phyloP scores from a whole-genome alignment of 2,113 vertebrate genomes.

The Oreotrochilus melanogaster region DNA sequence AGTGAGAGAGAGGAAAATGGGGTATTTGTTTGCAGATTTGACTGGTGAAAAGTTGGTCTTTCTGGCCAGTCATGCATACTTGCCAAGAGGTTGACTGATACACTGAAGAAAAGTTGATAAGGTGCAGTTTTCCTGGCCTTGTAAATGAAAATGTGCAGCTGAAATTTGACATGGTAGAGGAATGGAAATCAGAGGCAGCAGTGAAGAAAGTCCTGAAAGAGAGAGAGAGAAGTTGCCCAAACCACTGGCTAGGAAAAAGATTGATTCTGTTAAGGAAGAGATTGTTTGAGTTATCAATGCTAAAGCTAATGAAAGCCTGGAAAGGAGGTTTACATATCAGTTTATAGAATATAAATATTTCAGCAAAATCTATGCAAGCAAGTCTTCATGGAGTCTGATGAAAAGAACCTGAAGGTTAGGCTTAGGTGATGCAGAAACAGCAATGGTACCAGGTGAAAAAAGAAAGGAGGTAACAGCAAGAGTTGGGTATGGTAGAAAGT shows the following conservation, averaged over 20 bases:
- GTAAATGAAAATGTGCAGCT: background rate
- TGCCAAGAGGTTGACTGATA: background rate
- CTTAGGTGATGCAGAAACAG: background rate
- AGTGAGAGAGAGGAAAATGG: background rate
- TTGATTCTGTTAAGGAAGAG: background rate
- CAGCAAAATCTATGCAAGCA: background rate
- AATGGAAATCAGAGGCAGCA: background rate
- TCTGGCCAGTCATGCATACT: background rate
- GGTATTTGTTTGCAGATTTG: background rate
- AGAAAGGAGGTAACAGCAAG: background rate
- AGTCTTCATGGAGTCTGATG: background rate
- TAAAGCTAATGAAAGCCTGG: background rate
- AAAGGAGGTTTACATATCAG: background rate
- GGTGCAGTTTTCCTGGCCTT: background rate
- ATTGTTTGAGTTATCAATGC: conserved; percentile 3
- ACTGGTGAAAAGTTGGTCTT: background rate
- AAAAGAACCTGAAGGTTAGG: background rate
- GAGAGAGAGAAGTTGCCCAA: background rate
- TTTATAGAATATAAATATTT: background rate
- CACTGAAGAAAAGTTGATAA: background rate
- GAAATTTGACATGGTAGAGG: background rate
- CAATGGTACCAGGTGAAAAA: background rate
- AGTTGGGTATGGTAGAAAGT: background rate
- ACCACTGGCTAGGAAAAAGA: background rate
- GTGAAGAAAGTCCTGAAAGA: background rate